A percentile compares a stretch with the other conserved stretches of the same genome.
Conservation (phyloP, 2,888 invertebrate genomes). For the Drosophila formosana region DNA sequence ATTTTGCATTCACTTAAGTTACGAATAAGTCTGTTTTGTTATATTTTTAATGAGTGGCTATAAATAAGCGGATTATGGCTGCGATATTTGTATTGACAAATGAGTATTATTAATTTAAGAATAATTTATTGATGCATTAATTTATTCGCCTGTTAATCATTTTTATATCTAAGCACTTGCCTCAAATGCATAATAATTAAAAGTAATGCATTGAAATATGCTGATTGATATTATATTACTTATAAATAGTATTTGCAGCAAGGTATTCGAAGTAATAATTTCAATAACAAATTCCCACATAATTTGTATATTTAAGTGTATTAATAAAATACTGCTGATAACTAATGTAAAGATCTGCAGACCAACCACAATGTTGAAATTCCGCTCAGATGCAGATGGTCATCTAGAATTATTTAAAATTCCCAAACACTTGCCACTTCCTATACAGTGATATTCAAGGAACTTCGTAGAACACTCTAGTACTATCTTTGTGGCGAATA, state of each 20-base stretch:
- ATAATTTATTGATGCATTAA: neutral
- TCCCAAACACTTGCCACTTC: neutral
- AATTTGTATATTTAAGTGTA: no score
- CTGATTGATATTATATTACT: no score
- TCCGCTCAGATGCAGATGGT: neutral
- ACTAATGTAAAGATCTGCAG: neutral
- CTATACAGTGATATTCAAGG: neutral
- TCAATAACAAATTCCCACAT: no score
- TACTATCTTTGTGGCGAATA: conserved; percentile 25
- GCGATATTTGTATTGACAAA: conserved; percentile 1
- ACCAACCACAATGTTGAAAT: neutral
- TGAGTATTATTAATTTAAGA: neutral
- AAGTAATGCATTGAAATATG: no score
- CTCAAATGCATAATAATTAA: neutral
- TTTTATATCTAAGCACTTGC: no score
- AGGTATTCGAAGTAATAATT: no score
- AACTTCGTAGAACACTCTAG: conserved; percentile 5
- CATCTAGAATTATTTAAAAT: neutral
- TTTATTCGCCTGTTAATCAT: neutral
- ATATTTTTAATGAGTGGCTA: neutral
- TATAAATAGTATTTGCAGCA: no score
- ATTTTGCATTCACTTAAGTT: conserved; percentile 36
- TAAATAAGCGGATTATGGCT: neutral
- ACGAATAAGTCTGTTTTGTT: conserved; percentile 6
- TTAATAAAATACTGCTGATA: neutral